Evolutionary conservation across 2,888 invertebrate genomes (phyloP).

Genomic region (Stramonita haemastoma): DNA sequence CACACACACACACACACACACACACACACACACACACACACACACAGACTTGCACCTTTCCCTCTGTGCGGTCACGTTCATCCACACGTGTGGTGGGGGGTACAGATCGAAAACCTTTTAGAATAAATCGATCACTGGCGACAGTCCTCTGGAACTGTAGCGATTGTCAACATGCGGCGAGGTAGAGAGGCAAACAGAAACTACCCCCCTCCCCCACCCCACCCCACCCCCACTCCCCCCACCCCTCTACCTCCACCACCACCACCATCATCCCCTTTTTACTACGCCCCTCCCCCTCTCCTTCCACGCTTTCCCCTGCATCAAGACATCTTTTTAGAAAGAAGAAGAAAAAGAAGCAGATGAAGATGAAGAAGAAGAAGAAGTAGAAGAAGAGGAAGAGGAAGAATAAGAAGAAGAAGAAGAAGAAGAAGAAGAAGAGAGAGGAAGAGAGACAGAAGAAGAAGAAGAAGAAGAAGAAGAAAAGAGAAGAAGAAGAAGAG

Average conservation of each 20-base stretch:
- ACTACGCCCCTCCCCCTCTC: neutral
- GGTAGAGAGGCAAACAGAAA: neutral
- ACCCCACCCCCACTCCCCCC: neutral
- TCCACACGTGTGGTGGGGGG: neutral
- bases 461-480: too few species aligned
- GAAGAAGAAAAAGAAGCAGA: too few species aligned
- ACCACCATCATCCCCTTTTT: neutral
- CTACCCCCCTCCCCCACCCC: neutral
- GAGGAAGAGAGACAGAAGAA: too few species aligned
- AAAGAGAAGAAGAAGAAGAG: too few species aligned
- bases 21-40: too few species aligned
- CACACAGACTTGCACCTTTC: neutral
- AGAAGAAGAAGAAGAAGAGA: too few species aligned
- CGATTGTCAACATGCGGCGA: neutral
- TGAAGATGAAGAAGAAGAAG: too few species aligned
- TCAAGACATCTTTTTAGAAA: too few species aligned
- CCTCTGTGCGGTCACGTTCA: neutral
- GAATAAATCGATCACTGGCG: constrained; percentile 9
- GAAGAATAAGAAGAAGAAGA: too few species aligned
- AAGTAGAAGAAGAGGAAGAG: too few species aligned
- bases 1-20: too few species aligned
- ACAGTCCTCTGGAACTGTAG: neutral
- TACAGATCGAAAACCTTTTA: constrained; percentile 26
- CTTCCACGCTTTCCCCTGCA: neutral
- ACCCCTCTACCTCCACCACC: neutral